Percentiles rank a stretch among this genome's conserved stretches.
phyloP scores from a whole-genome alignment of 92 coral and sea anemone genomes.

The Chrysogorgia sp. region DNA sequence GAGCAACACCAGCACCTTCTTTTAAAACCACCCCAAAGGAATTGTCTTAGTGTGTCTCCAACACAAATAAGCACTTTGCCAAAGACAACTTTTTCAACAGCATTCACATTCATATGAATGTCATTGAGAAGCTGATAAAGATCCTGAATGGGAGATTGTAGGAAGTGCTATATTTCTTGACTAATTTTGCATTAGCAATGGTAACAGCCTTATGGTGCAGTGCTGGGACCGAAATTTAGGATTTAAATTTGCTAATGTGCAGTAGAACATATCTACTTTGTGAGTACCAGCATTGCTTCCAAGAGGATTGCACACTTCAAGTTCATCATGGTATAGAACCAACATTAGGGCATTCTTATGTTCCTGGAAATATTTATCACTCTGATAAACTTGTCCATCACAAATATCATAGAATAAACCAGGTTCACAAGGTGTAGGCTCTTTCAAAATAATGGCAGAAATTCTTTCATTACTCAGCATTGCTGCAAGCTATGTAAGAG shows the following conservation, averaged over 20 bases:
- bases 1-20: constrained; percentile 27
- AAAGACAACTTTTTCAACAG: constrained; percentile 12
- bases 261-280: constrained; percentile 33
- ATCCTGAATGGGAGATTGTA: constrained; percentile 12
- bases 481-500: constrained; percentile 15
- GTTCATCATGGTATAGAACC: constrained; percentile 20
- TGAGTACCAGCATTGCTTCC: constrained; percentile 39
- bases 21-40: constrained; percentile 24
- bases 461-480: constrained; percentile 25
- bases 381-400: constrained; percentile 23
- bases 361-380: constrained; percentile 14
- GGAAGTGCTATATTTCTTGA: constrained; percentile 23
- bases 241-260: constrained; percentile 7
- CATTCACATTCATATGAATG: constrained; percentile 8
- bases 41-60: constrained; percentile 20
- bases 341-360: constrained; percentile 23
- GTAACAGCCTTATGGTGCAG: constrained; percentile 21
- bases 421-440: constrained; percentile 14
- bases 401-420: constrained; percentile 21
- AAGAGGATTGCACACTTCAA: constrained; percentile 33
- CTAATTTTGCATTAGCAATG: constrained; percentile 30
- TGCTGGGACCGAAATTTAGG: constrained; percentile 21
- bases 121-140: constrained; percentile 1
- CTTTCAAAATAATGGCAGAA: constrained; percentile 7
- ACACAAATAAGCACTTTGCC: constrained; percentile 8